Evolutionary conservation across 2,113 vertebrate genomes (phyloP).

Genomic region (Notechis scutatus): DNA sequence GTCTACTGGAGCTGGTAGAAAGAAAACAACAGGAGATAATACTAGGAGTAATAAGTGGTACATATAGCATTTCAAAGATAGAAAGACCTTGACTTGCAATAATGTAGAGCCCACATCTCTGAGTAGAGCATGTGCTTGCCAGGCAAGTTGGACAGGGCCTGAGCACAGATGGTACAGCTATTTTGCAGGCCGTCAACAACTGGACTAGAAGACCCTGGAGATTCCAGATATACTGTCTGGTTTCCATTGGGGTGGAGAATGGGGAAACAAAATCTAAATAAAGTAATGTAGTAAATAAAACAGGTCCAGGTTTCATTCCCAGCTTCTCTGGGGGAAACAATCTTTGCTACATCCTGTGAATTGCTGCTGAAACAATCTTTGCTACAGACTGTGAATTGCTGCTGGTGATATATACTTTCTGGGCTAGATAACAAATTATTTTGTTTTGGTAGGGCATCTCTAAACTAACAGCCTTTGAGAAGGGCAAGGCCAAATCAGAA

Average conservation of each 20-base stretch:
- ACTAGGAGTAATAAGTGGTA: background rate
- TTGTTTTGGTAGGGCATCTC: background rate
- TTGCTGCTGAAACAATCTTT: background rate
- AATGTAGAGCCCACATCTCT: too few relatives aligned
- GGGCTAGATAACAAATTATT: background rate
- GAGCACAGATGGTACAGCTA: background rate
- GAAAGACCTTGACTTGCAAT: background rate
- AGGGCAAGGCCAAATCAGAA: background rate
- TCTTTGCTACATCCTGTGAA: too few relatives aligned
- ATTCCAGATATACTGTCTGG: background rate
- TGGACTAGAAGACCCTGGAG: background rate
- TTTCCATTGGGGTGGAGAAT: background rate
- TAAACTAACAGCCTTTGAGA: background rate
- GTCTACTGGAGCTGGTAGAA: background rate
- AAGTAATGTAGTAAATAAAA: background rate
- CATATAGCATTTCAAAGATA: background rate
- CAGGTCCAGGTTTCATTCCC: background rate
- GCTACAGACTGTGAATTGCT: background rate
- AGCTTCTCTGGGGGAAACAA: background rate
- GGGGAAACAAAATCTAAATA: background rate
- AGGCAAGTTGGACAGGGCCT: background rate
- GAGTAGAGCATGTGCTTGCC: background rate
- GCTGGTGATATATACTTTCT: background rate
- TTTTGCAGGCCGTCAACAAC: background rate
- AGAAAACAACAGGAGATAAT: background rate